Evolutionary conservation across 2,113 vertebrate genomes (phyloP).

Genomic region (Connochaetes taurinus): DNA sequence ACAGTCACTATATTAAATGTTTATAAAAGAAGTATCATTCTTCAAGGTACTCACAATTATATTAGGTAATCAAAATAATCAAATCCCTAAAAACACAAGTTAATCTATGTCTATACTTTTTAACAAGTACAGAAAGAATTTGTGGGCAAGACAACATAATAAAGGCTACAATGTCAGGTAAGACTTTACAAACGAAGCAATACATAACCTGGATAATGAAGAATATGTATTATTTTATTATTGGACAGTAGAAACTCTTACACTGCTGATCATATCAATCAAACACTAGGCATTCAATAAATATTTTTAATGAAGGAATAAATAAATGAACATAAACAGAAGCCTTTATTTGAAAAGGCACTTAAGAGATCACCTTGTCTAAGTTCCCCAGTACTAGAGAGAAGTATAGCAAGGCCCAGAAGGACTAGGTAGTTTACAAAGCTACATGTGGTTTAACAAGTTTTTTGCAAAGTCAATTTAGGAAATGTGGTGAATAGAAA

Average conservation of each 20-base stretch:
- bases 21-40: neutral
- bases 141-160: neutral
- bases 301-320: neutral
- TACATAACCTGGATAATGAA: conserved; percentile 3
- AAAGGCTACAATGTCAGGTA: neutral
- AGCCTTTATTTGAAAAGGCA: neutral
- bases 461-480: neutral
- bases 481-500: neutral
- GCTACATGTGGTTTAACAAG: neutral
- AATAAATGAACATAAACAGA: neutral
- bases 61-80: conserved; percentile 25
- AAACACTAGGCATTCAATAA: neutral
- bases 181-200: conserved; percentile 21
- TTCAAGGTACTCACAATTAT: neutral
- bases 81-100: neutral
- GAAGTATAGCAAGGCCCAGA: neutral
- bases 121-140: neutral
- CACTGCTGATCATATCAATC: neutral
- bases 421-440: conserved; percentile 17
- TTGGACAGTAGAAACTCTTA: neutral
- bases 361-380: conserved; percentile 1
- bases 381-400: neutral
- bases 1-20: neutral
- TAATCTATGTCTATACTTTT: conserved; percentile 22
- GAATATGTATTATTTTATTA: neutral